Conservation (phyloP, 2,113 vertebrate genomes). For the Erythrocercus mccallii region DNA sequence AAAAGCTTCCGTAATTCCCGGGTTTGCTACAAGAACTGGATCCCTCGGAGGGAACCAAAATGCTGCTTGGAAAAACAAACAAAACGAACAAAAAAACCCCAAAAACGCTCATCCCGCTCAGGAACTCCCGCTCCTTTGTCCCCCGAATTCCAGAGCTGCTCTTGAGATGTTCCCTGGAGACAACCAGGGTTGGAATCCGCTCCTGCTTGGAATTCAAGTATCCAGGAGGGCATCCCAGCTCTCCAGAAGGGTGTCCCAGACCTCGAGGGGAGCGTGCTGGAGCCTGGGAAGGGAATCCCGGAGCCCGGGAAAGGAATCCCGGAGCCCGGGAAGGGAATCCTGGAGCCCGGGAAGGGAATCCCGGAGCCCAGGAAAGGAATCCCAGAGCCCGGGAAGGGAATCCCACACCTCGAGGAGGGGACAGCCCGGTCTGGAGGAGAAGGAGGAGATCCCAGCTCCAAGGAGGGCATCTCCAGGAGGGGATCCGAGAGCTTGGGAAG, state of each 20-base stretch:
- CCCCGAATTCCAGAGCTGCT: slow-evolving; percentile 14
- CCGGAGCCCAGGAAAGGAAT: no score
- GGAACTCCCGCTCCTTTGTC: not conserved
- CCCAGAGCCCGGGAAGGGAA: not conserved
- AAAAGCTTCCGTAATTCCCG: slow-evolving; percentile 62
- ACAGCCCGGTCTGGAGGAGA: not conserved
- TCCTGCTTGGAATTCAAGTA: not conserved
- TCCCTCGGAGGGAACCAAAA: slow-evolving; percentile 37
- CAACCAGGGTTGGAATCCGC: not conserved
- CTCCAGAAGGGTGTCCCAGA: not conserved
- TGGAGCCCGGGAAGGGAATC: not conserved
- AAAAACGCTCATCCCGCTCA: not conserved
- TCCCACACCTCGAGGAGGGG: not conserved
- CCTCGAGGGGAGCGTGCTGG: not conserved
- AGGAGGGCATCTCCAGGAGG: not conserved
- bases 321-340: not conserved
- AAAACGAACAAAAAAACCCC: not conserved
- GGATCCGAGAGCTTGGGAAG: not conserved
- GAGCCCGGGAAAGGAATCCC: not conserved
- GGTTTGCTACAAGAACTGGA: slow-evolving; percentile 68
- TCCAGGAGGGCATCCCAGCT: not conserved
- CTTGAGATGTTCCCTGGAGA: slow-evolving; percentile 29
- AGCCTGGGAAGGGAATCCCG: not conserved
- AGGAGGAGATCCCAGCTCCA: not conserved
- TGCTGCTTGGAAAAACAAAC: slow-evolving; percentile 55